Base-by-base conservation (phyloP, 2,888 invertebrate species). In the Adelphocoris suturalis region DNA sequence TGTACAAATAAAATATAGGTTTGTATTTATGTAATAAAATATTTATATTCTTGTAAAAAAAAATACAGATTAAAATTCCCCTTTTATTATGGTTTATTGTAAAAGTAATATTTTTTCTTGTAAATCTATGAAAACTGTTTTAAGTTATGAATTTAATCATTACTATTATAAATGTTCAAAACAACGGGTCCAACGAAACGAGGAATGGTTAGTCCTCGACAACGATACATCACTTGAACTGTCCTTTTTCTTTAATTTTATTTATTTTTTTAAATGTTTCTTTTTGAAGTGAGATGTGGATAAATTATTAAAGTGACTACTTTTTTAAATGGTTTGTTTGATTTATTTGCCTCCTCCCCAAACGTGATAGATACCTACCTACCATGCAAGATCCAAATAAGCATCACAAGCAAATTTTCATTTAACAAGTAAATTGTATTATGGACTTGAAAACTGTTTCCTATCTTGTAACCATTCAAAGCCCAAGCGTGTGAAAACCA, bases 1-100 rank as follows among this genome's bases (percentile, higher is more conserved):
- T 90, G 90, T 90, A 90, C 90, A 90, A 90, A 90, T 90, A 78
- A 90, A 80, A 84, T 57, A 87, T 90, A 89, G 87, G 90, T 86
- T 75, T 90, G 90, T 90, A 90, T 90, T 90, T 89, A 90, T 90
- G 90, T 90, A 90, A 89, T 89, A 89, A 88, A 80, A 88, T 89
- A 82, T 89, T 89, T 89, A 89, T 89, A 82, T 78, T 88, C 61
- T 57, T 89, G 76, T 82, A 89, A 52, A 89, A 48, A 88, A 37
- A 37, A 37, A 37, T 37, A 80, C 23, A 80, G 78, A 27, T 88
- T 52, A 16, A 52, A 52, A 13, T 78, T 52, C 28, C 78, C 28
- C 61, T 88, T 55, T 76, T 86, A 55, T 86, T 47, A 46, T 37
- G 27, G 46, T 37, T 61, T 86, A 86, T 68, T 82, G 82, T 82